Percentiles rank a stretch among this genome's conserved stretches.
These are phyloP conservation scores for Taxidea taxus DNA, from an alignment of 2,113 vertebrate genomes.

Conservation along the genomic window DNA sequence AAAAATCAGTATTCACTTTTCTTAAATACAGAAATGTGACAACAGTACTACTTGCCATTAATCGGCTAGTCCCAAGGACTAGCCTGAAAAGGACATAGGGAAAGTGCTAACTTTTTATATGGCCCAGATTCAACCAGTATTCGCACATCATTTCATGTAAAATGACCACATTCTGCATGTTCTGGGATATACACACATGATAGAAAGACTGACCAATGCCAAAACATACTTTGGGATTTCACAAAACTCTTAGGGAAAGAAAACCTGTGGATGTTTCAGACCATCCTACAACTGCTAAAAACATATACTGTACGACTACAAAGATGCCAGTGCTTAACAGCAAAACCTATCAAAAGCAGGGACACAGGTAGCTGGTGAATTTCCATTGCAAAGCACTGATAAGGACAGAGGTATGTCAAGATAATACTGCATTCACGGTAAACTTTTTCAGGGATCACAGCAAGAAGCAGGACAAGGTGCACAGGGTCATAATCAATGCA, in stretches of 20 bases:
- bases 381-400: conserved; percentile 66
- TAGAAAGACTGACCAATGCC: conserved; percentile 49
- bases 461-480: conserved; percentile 78
- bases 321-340: conserved; percentile 52
- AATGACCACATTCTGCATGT: conserved; percentile 45
- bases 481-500: conserved; percentile 83
- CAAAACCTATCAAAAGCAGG: conserved; percentile 70
- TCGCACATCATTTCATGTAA: conserved; percentile 62
- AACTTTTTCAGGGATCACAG: conserved; percentile 77
- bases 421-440: conserved; percentile 83
- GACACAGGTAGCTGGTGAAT: conserved; percentile 46
- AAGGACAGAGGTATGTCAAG: conserved; percentile 81
- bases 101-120: conserved; percentile 75
- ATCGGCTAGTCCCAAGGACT: conserved; percentile 64
- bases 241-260: conserved; percentile 47
- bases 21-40: conserved; percentile 75
- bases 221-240: conserved; percentile 55
- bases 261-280: neutral
- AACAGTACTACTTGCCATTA: conserved; percentile 67
- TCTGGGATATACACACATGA: conserved; percentile 14
- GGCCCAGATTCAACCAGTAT: conserved; percentile 78
- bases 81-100: conserved; percentile 15
- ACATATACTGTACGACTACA: conserved; percentile 25
- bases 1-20: conserved; percentile 76
- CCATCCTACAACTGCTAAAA: conserved; percentile 24